Conservation (phyloP, 2,797 vertebrate genomes). For the Odontamblyopus lacepedii region DNA sequence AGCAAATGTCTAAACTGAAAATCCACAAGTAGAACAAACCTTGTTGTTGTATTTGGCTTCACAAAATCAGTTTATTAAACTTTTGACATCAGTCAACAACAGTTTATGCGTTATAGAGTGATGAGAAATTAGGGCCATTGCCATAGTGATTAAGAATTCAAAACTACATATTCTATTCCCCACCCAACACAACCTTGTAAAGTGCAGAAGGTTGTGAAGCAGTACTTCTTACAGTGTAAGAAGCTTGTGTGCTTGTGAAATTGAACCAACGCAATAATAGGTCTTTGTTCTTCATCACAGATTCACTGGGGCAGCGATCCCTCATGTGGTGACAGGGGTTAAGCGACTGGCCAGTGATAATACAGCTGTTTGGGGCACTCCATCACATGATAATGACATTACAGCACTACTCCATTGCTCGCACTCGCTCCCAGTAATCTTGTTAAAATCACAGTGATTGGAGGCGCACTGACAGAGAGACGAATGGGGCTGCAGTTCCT, state of each 20-base stretch:
- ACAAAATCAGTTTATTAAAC: neutral
- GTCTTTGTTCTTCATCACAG: slow-evolving; percentile 23
- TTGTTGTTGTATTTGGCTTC: neutral
- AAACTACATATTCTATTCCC: too few relatives aligned
- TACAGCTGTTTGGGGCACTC: slow-evolving; percentile 69
- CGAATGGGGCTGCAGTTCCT: slow-evolving; percentile 43
- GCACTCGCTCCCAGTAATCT: slow-evolving; percentile 69
- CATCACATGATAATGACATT: slow-evolving; percentile 78
- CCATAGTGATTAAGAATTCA: too few relatives aligned
- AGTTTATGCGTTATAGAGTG: neutral
- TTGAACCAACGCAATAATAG: slow-evolving; percentile 5
- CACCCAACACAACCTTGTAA: neutral
- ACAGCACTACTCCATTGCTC: slow-evolving; percentile 70
- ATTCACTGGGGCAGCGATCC: slow-evolving; percentile 46
- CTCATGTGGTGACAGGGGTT: slow-evolving; percentile 72
- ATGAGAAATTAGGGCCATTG: too few relatives aligned
- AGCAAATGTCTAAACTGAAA: neutral
- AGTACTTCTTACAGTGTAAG: neutral
- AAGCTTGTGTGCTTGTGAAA: slow-evolving; percentile 6
- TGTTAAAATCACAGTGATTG: slow-evolving; percentile 72
- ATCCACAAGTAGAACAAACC: neutral
- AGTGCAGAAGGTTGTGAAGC: neutral
- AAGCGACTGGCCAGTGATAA: slow-evolving; percentile 75
- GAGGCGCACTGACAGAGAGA: slow-evolving; percentile 66
- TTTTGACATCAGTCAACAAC: neutral